Percentiles rank a stretch among this genome's conserved stretches.
phyloP scores from a whole-genome alignment of 2,888 invertebrate species.

The Tetragonisca angustula region DNA sequence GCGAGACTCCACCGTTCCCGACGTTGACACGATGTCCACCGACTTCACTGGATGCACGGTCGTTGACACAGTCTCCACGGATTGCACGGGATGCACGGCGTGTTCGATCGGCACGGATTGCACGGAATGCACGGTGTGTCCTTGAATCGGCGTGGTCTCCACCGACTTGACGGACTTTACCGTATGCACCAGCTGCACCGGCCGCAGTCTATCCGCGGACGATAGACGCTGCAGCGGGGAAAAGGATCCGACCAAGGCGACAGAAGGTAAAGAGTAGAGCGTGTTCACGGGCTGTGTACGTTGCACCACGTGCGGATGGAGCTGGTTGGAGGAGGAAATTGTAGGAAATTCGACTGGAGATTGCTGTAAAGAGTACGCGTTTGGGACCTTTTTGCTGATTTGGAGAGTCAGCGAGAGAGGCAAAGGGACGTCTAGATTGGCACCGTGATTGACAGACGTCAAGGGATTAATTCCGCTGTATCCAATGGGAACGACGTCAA shows the following conservation, averaged over 20 bases:
- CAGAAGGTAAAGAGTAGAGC: not conserved
- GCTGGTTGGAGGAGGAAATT: not conserved
- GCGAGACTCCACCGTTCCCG: not conserved
- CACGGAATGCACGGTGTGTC: not conserved
- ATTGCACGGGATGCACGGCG: not conserved
- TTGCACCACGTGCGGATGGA: not conserved
- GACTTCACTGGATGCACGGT: not conserved
- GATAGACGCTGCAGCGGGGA: not conserved
- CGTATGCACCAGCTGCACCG: not conserved
- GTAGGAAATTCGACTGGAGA: not conserved
- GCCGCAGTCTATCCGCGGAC: not conserved
- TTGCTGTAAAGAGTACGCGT: not conserved
- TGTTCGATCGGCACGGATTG: too few relatives aligned
- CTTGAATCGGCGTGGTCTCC: not conserved
- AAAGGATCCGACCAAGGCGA: not conserved
- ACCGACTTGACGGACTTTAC: not conserved
- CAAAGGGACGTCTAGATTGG: not conserved
- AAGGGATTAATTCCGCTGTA: not conserved
- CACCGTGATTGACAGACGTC: not conserved
- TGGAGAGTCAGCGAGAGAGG: not conserved
- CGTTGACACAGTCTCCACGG: not conserved
- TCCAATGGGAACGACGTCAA: not conserved
- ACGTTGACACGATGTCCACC: constrained; percentile 2
- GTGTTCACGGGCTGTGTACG: not conserved
- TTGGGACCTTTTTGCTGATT: not conserved